phyloP scores from a whole-genome alignment of 1,140 invertebrate species.

The Stegodyphus dumicola region DNA sequence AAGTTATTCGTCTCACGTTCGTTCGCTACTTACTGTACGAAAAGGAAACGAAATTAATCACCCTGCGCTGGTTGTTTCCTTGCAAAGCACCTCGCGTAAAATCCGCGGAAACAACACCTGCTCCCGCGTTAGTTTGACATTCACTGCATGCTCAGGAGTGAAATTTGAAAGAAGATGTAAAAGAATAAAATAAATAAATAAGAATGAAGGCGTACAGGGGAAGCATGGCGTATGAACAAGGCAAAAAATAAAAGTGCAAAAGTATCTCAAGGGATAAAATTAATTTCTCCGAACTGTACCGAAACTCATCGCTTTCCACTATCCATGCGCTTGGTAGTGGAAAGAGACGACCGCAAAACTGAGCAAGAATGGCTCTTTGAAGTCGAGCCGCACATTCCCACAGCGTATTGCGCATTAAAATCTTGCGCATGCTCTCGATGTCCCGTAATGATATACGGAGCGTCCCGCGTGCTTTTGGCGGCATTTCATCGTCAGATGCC shows the following conservation, averaged over 20 bases:
- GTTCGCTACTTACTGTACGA: too few relatives aligned
- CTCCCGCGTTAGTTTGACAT: background rate
- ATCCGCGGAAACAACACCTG: constrained; percentile 2
- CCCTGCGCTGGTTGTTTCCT: background rate
- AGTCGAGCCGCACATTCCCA: background rate
- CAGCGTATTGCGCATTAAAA: constrained; percentile 14
- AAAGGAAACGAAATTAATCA: constrained; percentile 9
- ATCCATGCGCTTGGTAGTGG: background rate
- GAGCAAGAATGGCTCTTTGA: background rate
- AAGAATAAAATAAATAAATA: background rate
- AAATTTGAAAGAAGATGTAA: background rate
- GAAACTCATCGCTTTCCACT: background rate
- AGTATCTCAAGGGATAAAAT: background rate
- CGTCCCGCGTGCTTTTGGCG: background rate
- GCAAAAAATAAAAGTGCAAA: background rate
- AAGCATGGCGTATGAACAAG: background rate
- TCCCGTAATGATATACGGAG: constrained; percentile 19
- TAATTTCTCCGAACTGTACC: background rate
- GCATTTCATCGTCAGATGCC: constrained; percentile 7
- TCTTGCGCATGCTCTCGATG: background rate
- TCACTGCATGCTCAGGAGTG: background rate
- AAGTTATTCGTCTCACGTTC: too few relatives aligned
- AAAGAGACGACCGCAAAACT: background rate
- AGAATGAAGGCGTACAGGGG: background rate
- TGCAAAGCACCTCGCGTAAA: background rate